phyloP scores from a whole-genome alignment of 2,888 invertebrate species.

The Trissolcus japonicus region DNA sequence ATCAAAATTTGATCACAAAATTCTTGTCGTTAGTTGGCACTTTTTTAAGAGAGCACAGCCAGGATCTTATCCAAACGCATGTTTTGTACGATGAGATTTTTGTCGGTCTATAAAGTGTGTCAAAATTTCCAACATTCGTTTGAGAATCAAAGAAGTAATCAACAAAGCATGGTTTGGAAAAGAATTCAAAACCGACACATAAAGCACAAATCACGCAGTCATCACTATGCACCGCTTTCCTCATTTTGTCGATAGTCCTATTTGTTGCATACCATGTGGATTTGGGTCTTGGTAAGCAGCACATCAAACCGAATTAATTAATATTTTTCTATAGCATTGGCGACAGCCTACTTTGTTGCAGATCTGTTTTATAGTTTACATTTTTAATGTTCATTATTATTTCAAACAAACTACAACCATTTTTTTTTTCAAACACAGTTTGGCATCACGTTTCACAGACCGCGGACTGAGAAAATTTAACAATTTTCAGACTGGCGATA shows the following conservation, averaged over 20 bases:
- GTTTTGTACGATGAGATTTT: slow-evolving; percentile 9
- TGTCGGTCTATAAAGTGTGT: neutral
- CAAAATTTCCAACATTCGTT: neutral
- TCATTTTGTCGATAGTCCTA: slow-evolving; percentile 76
- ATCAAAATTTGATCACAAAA: neutral
- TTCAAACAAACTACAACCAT: too few species aligned
- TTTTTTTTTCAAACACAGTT: slow-evolving; percentile 1
- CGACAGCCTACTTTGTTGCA: slow-evolving; percentile 25
- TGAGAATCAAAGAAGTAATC: neutral
- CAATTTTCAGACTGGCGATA: slow-evolving; percentile 14
- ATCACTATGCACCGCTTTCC: slow-evolving; percentile 76
- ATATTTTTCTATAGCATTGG: slow-evolving; percentile 56
- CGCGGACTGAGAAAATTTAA: neutral
- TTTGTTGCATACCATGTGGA: slow-evolving; percentile 77
- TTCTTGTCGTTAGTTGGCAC: slow-evolving; percentile 24
- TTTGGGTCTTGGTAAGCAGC: slow-evolving; percentile 77
- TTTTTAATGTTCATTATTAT: slow-evolving; percentile 19
- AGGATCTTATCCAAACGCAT: slow-evolving; percentile 63
- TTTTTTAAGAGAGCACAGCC: slow-evolving; percentile 53
- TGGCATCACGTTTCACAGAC: neutral
- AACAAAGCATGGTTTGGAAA: slow-evolving; percentile 62
- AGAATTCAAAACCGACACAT: slow-evolving; percentile 56
- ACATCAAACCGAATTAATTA: slow-evolving; percentile 67
- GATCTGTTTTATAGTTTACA: slow-evolving; percentile 43
- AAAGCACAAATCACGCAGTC: slow-evolving; percentile 70